Evolutionary conservation across 2,797 vertebrate genomes (phyloP).

Genomic region (Artibeus lituratus): DNA sequence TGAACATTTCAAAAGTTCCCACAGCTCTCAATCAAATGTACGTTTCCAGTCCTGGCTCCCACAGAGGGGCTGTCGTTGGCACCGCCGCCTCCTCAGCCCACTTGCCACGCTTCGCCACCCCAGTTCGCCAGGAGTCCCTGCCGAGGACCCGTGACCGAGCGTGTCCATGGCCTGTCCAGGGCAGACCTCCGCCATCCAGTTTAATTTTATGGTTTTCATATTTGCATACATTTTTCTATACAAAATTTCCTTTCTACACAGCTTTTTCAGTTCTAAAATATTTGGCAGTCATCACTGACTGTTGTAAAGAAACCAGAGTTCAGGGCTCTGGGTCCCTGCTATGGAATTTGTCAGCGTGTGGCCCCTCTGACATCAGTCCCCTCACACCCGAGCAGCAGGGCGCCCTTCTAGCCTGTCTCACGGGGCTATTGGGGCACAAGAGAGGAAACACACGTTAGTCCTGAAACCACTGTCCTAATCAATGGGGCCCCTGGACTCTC

Average conservation of each 20-base stretch:
- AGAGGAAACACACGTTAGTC: background rate
- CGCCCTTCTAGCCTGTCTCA: background rate
- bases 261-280: background rate
- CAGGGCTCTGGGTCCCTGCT: background rate
- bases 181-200: background rate
- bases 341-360: background rate
- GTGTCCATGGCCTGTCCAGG: background rate
- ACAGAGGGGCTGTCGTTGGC: background rate
- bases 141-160: background rate
- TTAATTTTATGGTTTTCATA: background rate
- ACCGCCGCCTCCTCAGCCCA: rapidly evolving
- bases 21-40: background rate
- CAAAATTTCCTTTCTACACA: background rate
- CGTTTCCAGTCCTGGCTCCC: background rate
- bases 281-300: background rate
- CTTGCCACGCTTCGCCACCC: background rate
- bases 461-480: background rate
- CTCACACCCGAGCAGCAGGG: background rate
- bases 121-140: background rate
- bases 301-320: background rate
- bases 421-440: background rate
- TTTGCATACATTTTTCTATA: background rate
- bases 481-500: background rate
- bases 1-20: background rate
- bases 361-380: background rate